Percentiles rank a stretch among this genome's conserved stretches.
Evolutionary conservation across 2,113 vertebrate genomes (phyloP).

Genomic region (Saguinus midas): DNA sequence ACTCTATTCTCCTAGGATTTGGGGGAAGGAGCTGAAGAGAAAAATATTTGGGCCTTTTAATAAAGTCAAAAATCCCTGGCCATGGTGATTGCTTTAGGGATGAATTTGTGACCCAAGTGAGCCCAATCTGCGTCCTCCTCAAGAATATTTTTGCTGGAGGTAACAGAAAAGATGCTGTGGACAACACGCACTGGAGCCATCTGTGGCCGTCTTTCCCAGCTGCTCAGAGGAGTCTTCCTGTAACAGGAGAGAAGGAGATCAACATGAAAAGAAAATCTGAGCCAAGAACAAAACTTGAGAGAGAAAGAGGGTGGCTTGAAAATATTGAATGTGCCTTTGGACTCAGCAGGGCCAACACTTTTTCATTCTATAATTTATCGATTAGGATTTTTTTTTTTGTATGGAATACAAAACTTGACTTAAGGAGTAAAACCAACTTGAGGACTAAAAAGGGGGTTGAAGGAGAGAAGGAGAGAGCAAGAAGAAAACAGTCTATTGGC

Average conservation of each 20-base stretch:
- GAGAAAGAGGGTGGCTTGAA: neutral
- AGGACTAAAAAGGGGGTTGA: neutral
- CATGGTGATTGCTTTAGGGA: neutral
- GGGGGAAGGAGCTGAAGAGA: neutral
- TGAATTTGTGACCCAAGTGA: neutral
- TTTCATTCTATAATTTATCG: neutral
- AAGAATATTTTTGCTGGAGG: neutral
- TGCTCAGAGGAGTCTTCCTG: neutral
- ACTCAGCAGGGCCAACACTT: neutral
- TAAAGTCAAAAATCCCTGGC: neutral
- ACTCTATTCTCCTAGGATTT: neutral
- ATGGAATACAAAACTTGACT: neutral
- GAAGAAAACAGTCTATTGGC: neutral
- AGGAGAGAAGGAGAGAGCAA: neutral
- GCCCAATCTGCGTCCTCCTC: neutral
- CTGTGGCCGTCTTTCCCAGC: neutral
- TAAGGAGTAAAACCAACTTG: neutral
- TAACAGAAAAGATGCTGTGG: neutral
- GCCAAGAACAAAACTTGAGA: neutral
- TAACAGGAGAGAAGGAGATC: neutral
- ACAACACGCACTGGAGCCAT: neutral
- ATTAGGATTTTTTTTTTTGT: conserved; percentile 8
- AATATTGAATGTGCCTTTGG: neutral
- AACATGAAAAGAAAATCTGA: neutral
- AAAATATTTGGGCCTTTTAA: neutral